These are phyloP conservation scores for Scaptomyza caliginosa DNA, from an alignment of 2,888 invertebrate genomes.

Conservation along the genomic window DNA sequence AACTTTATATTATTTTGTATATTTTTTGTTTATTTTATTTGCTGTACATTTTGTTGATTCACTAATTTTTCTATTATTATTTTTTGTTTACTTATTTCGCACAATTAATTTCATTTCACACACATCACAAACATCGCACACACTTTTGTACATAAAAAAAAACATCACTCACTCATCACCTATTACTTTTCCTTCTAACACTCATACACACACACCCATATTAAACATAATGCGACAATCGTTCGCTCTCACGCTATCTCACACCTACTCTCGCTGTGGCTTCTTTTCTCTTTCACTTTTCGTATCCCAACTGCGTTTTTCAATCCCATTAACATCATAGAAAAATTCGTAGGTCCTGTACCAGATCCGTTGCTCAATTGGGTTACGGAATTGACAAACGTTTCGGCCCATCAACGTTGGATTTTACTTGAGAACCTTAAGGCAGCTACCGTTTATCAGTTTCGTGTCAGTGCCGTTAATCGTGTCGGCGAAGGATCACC, in stretches of 20 bases:
- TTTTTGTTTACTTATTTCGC: slow-evolving; percentile 52
- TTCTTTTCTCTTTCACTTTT: slow-evolving; percentile 1
- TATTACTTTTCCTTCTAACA: background rate
- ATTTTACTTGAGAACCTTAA: slow-evolving; percentile 92
- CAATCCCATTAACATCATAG: slow-evolving; percentile 81
- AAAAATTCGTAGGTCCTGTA: slow-evolving; percentile 90
- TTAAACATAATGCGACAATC: background rate
- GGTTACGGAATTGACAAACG: slow-evolving; percentile 94
- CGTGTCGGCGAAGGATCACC: slow-evolving; percentile 97
- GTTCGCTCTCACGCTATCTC: background rate
- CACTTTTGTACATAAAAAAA: slow-evolving; percentile 6
- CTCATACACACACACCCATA: background rate
- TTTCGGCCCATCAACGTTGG: slow-evolving; percentile 91
- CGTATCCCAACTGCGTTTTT: slow-evolving; percentile 35
- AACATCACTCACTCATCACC: slow-evolving; percentile 9
- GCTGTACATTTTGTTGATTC: slow-evolving; percentile 28
- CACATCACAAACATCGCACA: slow-evolving; percentile 7
- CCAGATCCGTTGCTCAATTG: slow-evolving; percentile 94
- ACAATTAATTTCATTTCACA: slow-evolving; percentile 39
- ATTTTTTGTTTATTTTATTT: slow-evolving; percentile 10
- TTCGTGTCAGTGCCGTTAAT: slow-evolving; percentile 98
- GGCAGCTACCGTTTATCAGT: slow-evolving; percentile 98
- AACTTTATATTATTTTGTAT: slow-evolving; percentile 4
- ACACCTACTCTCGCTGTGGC: background rate
- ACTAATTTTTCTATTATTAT: slow-evolving; percentile 62